Conservation (phyloP, 2,888 invertebrate species). For the Phyllotreta cruciferae region DNA sequence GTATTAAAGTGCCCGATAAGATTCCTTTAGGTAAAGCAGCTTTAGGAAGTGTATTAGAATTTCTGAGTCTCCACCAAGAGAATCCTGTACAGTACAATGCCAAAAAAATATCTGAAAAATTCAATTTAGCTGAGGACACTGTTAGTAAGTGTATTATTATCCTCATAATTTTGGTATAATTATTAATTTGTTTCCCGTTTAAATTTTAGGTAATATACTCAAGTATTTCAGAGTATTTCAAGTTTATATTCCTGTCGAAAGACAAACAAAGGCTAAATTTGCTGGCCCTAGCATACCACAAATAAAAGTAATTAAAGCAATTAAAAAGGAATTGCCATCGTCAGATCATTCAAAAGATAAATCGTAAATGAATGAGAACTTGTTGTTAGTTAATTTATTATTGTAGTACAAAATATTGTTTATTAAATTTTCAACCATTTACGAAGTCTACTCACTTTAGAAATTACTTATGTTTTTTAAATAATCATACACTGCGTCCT, state of each 20-base stretch:
- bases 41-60: conserved; percentile 68
- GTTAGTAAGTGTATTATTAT: conserved; percentile 61
- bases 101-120: conserved; percentile 70
- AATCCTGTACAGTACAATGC: conserved; percentile 67
- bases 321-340: conserved; percentile 39
- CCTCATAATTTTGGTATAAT: background rate
- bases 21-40: conserved; percentile 71
- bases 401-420: conserved; percentile 11
- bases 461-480: too few relatives aligned
- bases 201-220: conserved; percentile 47
- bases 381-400: conserved; percentile 18
- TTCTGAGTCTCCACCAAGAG: conserved; percentile 70
- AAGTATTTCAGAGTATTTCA: conserved; percentile 73
- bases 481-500: too few relatives aligned
- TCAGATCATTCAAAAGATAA: conserved; percentile 32
- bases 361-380: conserved; percentile 31
- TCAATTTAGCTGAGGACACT: conserved; percentile 70
- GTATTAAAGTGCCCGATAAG: conserved; percentile 70
- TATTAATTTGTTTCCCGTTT: conserved; percentile 1
- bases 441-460: too few relatives aligned
- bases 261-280: conserved; percentile 51
- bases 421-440: background rate
- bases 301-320: conserved; percentile 41
- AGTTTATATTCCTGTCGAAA: conserved; percentile 67
- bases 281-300: conserved; percentile 53